phyloP scores from a whole-genome alignment of 2,888 invertebrate genomes.

The Heliconius sara region DNA sequence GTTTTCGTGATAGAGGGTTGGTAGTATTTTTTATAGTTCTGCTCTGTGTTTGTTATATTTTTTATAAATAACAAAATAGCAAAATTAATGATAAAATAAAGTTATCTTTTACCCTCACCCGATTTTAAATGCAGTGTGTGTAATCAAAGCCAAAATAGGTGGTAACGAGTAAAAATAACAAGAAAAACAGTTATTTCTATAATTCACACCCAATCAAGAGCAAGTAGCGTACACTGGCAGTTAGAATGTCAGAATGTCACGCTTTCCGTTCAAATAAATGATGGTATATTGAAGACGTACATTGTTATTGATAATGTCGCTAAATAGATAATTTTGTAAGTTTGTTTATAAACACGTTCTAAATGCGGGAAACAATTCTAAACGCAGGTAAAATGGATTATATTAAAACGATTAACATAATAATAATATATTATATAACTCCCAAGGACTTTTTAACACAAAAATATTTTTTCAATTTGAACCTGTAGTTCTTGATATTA shows the following conservation, averaged over 20 bases:
- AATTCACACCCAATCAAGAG: slow-evolving; percentile 2
- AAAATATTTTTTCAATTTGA: background rate
- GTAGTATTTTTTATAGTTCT: background rate
- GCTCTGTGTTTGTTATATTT: too few species aligned
- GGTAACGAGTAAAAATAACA: background rate
- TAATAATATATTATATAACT: background rate
- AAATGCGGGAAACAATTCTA: too few species aligned
- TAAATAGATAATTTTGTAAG: background rate
- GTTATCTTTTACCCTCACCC: too few species aligned
- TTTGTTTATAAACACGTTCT: background rate
- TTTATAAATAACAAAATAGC: too few species aligned
- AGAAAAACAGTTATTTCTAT: slow-evolving; percentile 2
- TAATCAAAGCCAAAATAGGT: background rate
- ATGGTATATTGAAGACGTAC: background rate
- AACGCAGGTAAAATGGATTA: background rate
- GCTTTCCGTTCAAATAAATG: background rate
- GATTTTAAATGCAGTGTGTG: background rate
- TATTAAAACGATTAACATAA: background rate
- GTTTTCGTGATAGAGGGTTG: background rate
- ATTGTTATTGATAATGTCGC: background rate
- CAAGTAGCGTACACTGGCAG: background rate
- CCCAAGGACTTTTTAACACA: background rate
- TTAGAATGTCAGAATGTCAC: slow-evolving; percentile 15
- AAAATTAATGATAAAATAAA: too few species aligned
- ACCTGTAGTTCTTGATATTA: background rate